Evolutionary conservation across 2,888 invertebrate species (phyloP).

Genomic region (Megastigmus dorsalis): DNA sequence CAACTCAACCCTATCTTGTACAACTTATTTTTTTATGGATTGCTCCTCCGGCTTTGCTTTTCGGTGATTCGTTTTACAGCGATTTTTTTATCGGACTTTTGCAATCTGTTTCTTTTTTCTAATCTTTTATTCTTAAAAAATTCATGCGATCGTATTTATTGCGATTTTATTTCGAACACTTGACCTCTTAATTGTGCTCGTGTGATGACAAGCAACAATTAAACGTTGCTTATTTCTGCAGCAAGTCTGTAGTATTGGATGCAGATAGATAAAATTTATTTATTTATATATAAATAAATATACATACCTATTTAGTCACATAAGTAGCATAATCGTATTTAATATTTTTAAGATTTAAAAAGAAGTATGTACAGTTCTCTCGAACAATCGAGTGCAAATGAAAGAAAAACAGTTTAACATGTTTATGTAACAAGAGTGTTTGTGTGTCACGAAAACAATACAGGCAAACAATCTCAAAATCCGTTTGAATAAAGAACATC

Average conservation of each 20-base stretch:
- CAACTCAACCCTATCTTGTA: too few species aligned
- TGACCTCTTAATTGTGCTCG: constrained; percentile 10
- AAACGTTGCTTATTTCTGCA: constrained; percentile 62
- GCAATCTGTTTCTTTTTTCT: background rate
- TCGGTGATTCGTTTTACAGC: constrained; percentile 16
- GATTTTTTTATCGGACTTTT: background rate
- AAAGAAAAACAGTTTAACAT: constrained; percentile 43
- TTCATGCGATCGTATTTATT: background rate
- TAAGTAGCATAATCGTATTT: constrained; percentile 60
- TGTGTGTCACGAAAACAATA: constrained; percentile 41
- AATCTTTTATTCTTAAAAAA: background rate
- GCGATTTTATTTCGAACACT: constrained; percentile 13
- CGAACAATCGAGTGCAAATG: constrained; percentile 40
- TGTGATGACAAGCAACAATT: constrained; percentile 58
- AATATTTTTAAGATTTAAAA: constrained; percentile 62
- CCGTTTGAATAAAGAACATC: constrained; percentile 51
- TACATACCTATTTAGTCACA: constrained; percentile 56
- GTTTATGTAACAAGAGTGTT: constrained; percentile 49
- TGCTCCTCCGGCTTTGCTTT: background rate
- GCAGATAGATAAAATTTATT: constrained; percentile 62
- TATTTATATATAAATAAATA: constrained; percentile 58
- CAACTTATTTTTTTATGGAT: constrained; percentile 1
- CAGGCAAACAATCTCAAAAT: constrained; percentile 44
- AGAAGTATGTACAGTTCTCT: constrained; percentile 62
- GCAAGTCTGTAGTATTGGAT: constrained; percentile 51